phyloP scores from a whole-genome alignment of 2,113 vertebrate species.

The Cynocephalus volans region DNA sequence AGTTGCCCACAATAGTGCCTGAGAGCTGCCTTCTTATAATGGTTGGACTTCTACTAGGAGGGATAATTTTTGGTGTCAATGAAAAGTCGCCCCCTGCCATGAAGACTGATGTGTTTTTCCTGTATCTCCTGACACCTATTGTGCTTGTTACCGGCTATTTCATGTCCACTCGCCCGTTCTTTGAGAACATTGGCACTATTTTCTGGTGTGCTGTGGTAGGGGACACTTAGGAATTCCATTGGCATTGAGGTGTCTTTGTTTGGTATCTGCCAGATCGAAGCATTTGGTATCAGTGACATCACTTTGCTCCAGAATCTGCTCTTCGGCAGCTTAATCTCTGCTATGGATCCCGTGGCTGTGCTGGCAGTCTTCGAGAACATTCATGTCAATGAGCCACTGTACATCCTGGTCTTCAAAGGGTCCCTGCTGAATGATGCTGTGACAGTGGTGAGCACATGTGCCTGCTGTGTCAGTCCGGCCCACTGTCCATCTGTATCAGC shows the following conservation, averaged over 20 bases:
- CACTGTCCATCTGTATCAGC: not conserved
- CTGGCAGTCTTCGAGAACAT: conserved; percentile 98
- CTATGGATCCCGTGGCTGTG: conserved; percentile 97
- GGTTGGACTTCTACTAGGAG: conserved; percentile 96
- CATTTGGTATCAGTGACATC: conserved; percentile 95
- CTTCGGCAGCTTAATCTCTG: conserved; percentile 97
- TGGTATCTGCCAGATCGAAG: conserved; percentile 96
- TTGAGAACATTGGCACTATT: conserved; percentile 98
- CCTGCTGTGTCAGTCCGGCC: rapidly evolving
- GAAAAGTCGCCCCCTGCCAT: conserved; percentile 97
- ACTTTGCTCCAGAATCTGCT: conserved; percentile 97
- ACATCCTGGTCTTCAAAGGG: conserved; percentile 98
- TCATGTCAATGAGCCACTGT: conserved; percentile 97
- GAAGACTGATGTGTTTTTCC: conserved; percentile 96
- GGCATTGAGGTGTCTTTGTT: conserved; percentile 97
- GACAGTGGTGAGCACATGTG: conserved; percentile 95
- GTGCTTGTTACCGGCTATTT: conserved; percentile 98
- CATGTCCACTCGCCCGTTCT: conserved; percentile 97
- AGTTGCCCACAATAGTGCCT: conserved; percentile 96
- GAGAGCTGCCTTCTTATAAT: conserved; percentile 97
- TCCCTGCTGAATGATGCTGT: conserved; percentile 98
- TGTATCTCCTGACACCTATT: conserved; percentile 97
- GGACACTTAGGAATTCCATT: conserved; percentile 97
- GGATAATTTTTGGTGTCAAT: conserved; percentile 95
- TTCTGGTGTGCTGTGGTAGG: conserved; percentile 96